Percentiles rank a stretch among this genome's conserved stretches.
Conservation (phyloP, 30 jellyfish, hydroid and myxozoan genomes). For the Sanderia malayensis region DNA sequence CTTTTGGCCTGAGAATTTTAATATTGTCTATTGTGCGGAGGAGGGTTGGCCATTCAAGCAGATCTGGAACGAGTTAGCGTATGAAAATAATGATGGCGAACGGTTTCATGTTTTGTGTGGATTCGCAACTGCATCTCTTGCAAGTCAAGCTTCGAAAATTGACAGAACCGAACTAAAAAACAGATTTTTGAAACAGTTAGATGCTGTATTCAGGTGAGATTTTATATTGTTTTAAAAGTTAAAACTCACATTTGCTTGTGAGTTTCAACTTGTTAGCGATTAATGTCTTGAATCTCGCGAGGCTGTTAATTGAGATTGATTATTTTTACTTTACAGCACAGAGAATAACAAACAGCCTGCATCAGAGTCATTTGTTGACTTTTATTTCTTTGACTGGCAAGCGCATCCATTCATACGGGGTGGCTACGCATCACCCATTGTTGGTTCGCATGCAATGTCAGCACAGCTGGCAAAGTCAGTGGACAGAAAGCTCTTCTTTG, state of each 20-base stretch:
- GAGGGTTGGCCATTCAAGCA: constrained; percentile 30
- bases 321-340: constrained; percentile 14
- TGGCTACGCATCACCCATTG: constrained; percentile 57
- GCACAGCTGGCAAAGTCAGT: constrained; percentile 43
- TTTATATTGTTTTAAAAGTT: no score
- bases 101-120: constrained; percentile 31
- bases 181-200: constrained; percentile 29
- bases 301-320: no score
- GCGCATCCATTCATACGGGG: constrained; percentile 43
- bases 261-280: no score
- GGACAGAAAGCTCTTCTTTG: constrained; percentile 45
- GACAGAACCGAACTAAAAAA: background rate
- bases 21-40: constrained; percentile 1
- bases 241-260: no score
- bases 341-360: constrained; percentile 32
- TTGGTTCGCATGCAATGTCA: constrained; percentile 42
- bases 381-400: constrained; percentile 59
- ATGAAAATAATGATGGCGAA: constrained; percentile 1
- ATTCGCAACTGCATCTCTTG: constrained; percentile 45
- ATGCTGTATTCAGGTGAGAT: constrained; percentile 49
- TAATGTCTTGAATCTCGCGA: no score
- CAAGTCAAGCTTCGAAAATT: constrained; percentile 13
- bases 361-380: constrained; percentile 30
- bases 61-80: constrained; percentile 42
- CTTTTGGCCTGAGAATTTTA: constrained; percentile 35